Base-by-base conservation (phyloP, 2,888 invertebrate genomes). In the Oligia strigilis region DNA sequence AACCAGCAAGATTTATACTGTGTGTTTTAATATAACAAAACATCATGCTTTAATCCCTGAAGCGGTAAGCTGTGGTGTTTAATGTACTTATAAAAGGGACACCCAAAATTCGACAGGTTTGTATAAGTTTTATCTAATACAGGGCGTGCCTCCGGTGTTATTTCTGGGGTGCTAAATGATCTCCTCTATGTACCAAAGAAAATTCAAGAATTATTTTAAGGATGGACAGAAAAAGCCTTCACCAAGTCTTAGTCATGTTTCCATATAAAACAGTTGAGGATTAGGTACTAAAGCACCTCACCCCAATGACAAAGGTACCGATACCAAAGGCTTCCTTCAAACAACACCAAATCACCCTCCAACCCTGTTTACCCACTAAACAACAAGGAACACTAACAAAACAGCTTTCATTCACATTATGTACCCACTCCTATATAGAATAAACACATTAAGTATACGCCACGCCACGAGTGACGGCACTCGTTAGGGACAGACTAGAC, bases 401-500 rank as follows among this genome's bases (percentile, higher is more conserved):
- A 76, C 78, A 82, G 76, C 72, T 85, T 78, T 85, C 74, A 46
- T 82, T 76, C 74, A 72, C 78, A 75, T 85, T 85, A 81, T 75
- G 70, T 78, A 75, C 73, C 60, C 70, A 69, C 67, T 78, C 46
- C 66, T 75, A 85, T 75, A 81, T 84, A 84, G 40, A 73, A 77
- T 83, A 83, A 83, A 74, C 73, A 82, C 82, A 88, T 88, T 89
- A 84, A 71, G 75, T 80, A 88, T 84, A 84, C 82, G 79, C 81
- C 87, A 87, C 83, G 88, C 77, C 82, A 81, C 86, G 82, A 87
- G 83, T 88, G 88, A 88, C 83, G 78, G 84, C 83, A 84, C 89
- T 91, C 89, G 90, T 91, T 90, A 90, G 86, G 84, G 78, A 73
- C 86, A 87, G 89, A 87, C 90, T 88, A 90, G 90, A 90, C 91